Conservation (phyloP, 1,140 invertebrate species). For the Drosophila pandora region DNA sequence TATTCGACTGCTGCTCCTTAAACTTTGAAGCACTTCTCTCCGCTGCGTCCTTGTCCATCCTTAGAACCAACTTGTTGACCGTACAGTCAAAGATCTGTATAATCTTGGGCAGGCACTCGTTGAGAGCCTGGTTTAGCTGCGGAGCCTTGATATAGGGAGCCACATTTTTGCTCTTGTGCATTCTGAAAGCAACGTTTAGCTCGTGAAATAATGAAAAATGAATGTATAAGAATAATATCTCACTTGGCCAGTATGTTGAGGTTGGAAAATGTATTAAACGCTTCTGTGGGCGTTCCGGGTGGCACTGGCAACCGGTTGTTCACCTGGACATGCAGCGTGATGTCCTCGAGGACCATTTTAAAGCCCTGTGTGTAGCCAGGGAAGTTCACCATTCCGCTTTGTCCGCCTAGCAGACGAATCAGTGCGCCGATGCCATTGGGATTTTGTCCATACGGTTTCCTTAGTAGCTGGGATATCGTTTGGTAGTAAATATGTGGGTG, state of each 20-base stretch:
- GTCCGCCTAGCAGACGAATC: conserved; percentile 84
- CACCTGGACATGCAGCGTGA: conserved; percentile 75
- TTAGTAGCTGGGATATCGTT: conserved; percentile 75
- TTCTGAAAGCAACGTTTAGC: conserved; percentile 26
- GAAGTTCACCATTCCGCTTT: conserved; percentile 84
- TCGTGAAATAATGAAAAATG: not conserved
- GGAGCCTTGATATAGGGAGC: conserved; percentile 59
- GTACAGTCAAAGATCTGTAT: conserved; percentile 79
- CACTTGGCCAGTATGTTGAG: conserved; percentile 70
- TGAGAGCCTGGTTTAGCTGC: conserved; percentile 59
- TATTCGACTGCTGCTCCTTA: conserved; percentile 47
- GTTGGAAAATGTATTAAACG: conserved; percentile 76
- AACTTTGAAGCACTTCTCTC: conserved; percentile 43
- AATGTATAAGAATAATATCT: not conserved
- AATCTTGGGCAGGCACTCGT: conserved; percentile 78
- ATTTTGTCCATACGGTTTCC: conserved; percentile 65
- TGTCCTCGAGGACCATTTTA: conserved; percentile 83
- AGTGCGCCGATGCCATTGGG: conserved; percentile 84
- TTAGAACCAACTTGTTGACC: conserved; percentile 64
- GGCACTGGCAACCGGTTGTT: conserved; percentile 61
- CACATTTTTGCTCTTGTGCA: conserved; percentile 70
- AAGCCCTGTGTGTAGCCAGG: conserved; percentile 84
- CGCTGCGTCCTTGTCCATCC: conserved; percentile 64
- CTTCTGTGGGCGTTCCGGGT: conserved; percentile 54
- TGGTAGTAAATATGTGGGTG: conserved; percentile 80